Evolutionary conservation across 2,888 invertebrate species (phyloP), one percentile per base, ranked within the genome.

Genomic region (Digitonthophagus gazella): DNA sequence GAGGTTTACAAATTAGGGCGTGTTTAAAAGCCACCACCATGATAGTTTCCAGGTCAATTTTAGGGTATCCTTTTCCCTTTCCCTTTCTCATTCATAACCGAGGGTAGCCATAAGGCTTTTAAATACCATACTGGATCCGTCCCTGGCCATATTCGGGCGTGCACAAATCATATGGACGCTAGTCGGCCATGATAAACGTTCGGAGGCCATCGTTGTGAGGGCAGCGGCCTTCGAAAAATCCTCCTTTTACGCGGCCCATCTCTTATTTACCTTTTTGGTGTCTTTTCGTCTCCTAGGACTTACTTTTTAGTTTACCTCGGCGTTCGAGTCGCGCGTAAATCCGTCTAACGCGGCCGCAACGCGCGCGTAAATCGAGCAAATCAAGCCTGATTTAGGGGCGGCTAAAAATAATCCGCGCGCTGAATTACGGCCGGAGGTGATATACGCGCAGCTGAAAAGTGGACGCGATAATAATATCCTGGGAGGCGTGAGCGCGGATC

Each of bases 141-240:
- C 19, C 61, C 18, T 15, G 57, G 61, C 61, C 61, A 20, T 20
- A 61, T 64, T 68, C 65, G 55, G 58, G 67, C 65, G 70, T 67
- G 63, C 67, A 71, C 73, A 73, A 74, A 74, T 74, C 73, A 71
- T 66, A 61, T 19, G 61, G 18, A 61, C n/a, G 61, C 18, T 20
- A 61, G 19, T 28, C 73, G 78, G 80, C 81, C 81, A 81, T 82
- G 79, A 81, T 80, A 77, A 77, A 79, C 79, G 70, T 71, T 77
- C 75, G 80, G 81, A 80, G 80, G 82, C 81, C 82, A 82, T 82
- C 78, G 79, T 81, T 78, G 80, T 82, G 79, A 81, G 81, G 82
- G 82, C 82, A 82, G 82, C 80, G 82, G 81, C 82, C 74, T 75
- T 71, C 72, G 71, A 73, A 72, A 75, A 75, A 75, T 1, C 6